Conservation (phyloP, 2,113 vertebrate genomes). For the Camarhynchus parvulus region DNA sequence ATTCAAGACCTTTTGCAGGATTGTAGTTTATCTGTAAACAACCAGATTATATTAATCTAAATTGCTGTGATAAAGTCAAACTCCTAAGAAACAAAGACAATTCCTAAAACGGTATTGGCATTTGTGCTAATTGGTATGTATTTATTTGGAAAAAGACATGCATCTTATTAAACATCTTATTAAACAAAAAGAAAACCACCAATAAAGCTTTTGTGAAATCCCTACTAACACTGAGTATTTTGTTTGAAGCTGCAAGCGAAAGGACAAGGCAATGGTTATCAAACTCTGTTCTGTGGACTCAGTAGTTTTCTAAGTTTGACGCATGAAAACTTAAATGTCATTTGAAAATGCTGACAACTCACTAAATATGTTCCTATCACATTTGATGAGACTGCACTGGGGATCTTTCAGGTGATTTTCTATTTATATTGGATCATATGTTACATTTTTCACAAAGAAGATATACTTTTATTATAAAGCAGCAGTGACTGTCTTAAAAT, state of each 20-base stretch:
- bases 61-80: not conserved
- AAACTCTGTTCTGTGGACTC: not conserved
- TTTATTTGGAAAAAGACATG: not conserved
- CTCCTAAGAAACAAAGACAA: not conserved
- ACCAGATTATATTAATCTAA: not conserved
- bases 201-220: not conserved
- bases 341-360: slow-evolving; percentile 36
- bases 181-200: not conserved
- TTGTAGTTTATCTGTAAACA: not conserved
- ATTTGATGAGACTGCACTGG: not conserved
- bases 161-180: not conserved
- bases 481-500: not conserved
- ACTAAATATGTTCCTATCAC: slow-evolving; percentile 30
- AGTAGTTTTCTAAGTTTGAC: not conserved
- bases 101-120: not conserved
- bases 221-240: not conserved
- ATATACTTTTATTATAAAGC: not conserved
- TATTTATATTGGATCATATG: slow-evolving; percentile 9
- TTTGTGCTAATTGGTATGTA: not conserved
- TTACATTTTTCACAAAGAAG: slow-evolving; percentile 31
- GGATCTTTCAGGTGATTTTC: slow-evolving; percentile 44
- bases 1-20: not conserved
- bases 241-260: not conserved
- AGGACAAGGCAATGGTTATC: not conserved
- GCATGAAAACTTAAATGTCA: not conserved